Percentiles rank a stretch among this genome's conserved stretches.
Conservation (phyloP, 2,797 vertebrate species). For the Sebastes hubbsi region DNA sequence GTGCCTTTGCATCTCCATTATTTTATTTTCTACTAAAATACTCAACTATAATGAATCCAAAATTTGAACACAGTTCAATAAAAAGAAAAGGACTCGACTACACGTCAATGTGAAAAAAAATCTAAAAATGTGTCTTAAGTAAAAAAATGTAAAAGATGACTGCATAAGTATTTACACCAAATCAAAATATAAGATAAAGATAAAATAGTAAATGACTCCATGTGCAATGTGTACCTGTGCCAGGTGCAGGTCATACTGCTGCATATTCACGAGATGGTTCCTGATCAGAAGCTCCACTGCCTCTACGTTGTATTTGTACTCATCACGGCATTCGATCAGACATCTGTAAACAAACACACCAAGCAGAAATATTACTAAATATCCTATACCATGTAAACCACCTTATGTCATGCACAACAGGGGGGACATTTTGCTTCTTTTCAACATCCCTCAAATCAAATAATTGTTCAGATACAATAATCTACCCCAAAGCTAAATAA, state of each 20-base stretch:
- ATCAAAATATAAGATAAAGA: neutral
- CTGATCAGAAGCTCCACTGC: constrained; percentile 98
- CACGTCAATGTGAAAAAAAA: neutral
- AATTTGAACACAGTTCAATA: neutral
- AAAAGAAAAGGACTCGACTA: neutral
- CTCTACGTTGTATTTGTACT: constrained; percentile 99
- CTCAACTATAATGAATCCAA: neutral
- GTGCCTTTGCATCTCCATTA: neutral
- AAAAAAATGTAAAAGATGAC: neutral
- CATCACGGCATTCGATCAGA: constrained; percentile 97
- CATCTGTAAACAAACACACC: constrained; percentile 81
- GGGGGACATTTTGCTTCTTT: neutral
- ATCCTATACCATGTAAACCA: neutral
- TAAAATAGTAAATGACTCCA: neutral
- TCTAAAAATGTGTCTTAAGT: neutral
- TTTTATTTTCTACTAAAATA: neutral
- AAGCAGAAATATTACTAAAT: neutral
- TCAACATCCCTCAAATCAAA: neutral
- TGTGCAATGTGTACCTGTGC: constrained; percentile 88
- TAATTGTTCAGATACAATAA: neutral
- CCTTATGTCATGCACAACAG: neutral
- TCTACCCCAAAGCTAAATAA: neutral
- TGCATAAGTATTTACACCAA: neutral
- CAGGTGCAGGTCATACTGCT: constrained; percentile 97
- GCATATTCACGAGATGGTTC: constrained; percentile 99